Conservation (phyloP, 2,888 invertebrate genomes). For the Netelia melanura region DNA sequence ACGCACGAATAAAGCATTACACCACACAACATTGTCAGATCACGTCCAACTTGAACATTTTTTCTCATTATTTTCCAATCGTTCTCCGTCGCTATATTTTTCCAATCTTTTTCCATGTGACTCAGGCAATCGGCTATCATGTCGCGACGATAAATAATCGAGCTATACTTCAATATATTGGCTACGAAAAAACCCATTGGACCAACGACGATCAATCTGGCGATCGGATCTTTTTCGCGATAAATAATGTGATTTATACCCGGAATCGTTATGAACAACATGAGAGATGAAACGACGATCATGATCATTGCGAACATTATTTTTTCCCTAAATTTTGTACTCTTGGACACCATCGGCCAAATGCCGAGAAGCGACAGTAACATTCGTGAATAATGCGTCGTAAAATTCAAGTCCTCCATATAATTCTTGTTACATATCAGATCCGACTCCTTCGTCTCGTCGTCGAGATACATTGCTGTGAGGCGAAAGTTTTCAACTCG, state of each 20-base stretch:
- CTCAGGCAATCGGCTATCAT: conserved; percentile 52
- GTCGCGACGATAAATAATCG: conserved; percentile 16
- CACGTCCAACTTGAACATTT: conserved; percentile 64
- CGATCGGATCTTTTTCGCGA: not conserved
- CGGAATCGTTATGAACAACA: not conserved
- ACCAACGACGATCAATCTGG: conserved; percentile 14
- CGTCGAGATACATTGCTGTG: not conserved
- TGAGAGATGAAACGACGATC: not conserved
- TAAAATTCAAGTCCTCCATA: not conserved
- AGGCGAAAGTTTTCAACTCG: not conserved
- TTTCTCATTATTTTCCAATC: conserved; percentile 69
- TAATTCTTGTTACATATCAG: not conserved
- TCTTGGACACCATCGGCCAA: conserved; percentile 32
- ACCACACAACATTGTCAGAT: conserved; percentile 60
- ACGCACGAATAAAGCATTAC: conserved; percentile 71
- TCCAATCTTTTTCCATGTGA: conserved; percentile 68
- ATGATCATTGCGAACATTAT: not conserved
- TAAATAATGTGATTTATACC: conserved; percentile 14
- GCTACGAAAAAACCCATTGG: conserved; percentile 29
- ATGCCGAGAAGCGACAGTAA: conserved; percentile 43
- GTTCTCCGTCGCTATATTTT: not conserved
- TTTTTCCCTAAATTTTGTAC: not conserved
- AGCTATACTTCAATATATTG: conserved; percentile 32
- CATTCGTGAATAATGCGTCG: conserved; percentile 24
- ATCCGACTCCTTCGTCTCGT: not conserved